Evolutionary conservation across 2,113 vertebrate species (phyloP), one percentile per base, ranked within the genome.

Genomic region (Oophaga pumilio): DNA sequence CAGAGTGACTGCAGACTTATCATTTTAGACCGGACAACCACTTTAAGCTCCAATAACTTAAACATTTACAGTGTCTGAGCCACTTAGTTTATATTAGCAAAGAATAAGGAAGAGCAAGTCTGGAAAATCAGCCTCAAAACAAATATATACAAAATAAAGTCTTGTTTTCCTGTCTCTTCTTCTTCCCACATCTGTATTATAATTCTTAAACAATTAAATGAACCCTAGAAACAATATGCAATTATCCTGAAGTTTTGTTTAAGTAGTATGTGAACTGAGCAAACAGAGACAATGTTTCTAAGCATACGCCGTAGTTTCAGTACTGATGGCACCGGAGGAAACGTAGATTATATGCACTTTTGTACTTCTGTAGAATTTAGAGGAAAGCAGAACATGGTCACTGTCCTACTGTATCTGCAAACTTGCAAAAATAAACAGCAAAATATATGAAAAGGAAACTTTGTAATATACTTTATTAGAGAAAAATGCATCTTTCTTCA

Each of bases 121-220:
- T 87, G 53, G 78, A 78, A 87, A 74, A 87, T 87, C 68, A 26
- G 6, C 78, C 22, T n/a, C 77, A 82, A 81, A 87, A 87, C 62
- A 87, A 82, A 82, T 76, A 87, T 87, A 87, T 74, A 87, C 53
- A 87, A 87, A 82, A 62, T 74, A 82, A 82, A 87, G 86, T 60
- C 77, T 71, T 73, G 66, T 64, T 82, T 82, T 82, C 64, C 69
- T 82, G 79, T 74, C 66, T 87, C 50, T 74, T 18, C 14, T 52
- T 20, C 14, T 52, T 20, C 62, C 85, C 64, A 81, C 77, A 87
- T 87, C 64, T 81, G 85, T 81, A 73, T 73, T 73, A 59, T 60
- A 33, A 57, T 28, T 86, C 22, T 28, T 15, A 18, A 86, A 50
- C n/a, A 18, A 56, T 11, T 68, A 78, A 66, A 57, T 28, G 8